These are phyloP conservation scores for Orgyia antiqua DNA, from an alignment of 2,888 invertebrate genomes.

Conservation along the genomic window DNA sequence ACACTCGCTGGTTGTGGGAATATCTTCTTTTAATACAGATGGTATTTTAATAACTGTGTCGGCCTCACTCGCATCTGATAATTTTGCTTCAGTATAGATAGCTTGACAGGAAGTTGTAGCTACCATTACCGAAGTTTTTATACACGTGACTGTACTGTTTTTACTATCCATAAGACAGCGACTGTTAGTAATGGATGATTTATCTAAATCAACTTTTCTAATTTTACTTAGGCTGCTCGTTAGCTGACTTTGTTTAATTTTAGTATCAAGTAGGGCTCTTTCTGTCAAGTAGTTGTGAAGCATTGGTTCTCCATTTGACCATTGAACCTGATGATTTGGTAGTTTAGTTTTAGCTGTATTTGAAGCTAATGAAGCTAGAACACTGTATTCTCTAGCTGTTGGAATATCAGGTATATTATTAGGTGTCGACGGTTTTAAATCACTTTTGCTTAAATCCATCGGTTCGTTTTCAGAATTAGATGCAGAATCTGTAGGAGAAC, in stretches of 20 bases:
- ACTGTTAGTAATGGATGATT: constrained; percentile 41
- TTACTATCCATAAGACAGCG: constrained; percentile 30
- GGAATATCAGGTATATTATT: constrained; percentile 76
- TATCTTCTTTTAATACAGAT: constrained; percentile 36
- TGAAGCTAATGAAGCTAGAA: constrained; percentile 80
- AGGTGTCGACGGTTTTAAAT: constrained; percentile 43
- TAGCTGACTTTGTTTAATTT: constrained; percentile 83
- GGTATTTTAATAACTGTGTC: constrained; percentile 24
- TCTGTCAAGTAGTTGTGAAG: constrained; percentile 86
- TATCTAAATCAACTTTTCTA: constrained; percentile 56
- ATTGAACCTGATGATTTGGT: constrained; percentile 76
- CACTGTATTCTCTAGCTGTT: constrained; percentile 80
- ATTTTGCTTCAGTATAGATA: constrained; percentile 29
- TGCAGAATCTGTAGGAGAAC: constrained; percentile 43
- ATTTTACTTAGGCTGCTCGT: constrained; percentile 53
- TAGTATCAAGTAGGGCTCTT: constrained; percentile 82
- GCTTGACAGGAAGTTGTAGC: constrained; percentile 27
- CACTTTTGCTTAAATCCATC: constrained; percentile 69
- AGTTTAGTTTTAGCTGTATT: constrained; percentile 80
- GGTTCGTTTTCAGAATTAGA: constrained; percentile 73
- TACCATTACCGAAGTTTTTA: constrained; percentile 27
- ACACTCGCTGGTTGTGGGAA: constrained; percentile 25
- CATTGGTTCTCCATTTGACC: constrained; percentile 80
- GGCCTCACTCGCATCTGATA: constrained; percentile 27
- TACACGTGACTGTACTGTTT: constrained; percentile 25